A percentile compares a stretch with the other conserved stretches of the same genome.
phyloP scores from a whole-genome alignment of 2,888 invertebrate genomes.

The Luperina testacea region DNA sequence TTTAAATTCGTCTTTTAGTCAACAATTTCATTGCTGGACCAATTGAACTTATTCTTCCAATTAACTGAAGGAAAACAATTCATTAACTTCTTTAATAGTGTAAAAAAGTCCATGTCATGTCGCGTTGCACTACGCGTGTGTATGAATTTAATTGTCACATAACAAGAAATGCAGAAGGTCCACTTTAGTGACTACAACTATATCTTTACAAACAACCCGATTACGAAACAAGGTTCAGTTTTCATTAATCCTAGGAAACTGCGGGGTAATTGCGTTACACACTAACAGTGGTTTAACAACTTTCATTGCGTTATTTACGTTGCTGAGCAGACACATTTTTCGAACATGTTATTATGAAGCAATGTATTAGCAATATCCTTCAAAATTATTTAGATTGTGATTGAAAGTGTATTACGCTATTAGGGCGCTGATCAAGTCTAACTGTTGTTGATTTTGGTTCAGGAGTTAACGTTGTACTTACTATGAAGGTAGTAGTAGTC shows the following conservation, averaged over 20 bases:
- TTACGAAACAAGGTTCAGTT: neutral
- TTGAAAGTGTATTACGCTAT: neutral
- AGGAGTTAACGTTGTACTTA: neutral
- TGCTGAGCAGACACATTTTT: neutral
- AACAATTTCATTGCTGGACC: slow-evolving; percentile 29
- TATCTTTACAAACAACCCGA: neutral
- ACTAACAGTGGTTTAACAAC: neutral
- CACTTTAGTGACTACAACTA: neutral
- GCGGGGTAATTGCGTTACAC: neutral
- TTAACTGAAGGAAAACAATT: slow-evolving; percentile 39
- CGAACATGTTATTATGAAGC: neutral
- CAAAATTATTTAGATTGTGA: neutral
- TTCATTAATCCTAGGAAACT: neutral
- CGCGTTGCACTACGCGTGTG: slow-evolving; percentile 10
- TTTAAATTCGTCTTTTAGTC: slow-evolving; percentile 26
- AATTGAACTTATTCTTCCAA: slow-evolving; percentile 37
- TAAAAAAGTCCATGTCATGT: slow-evolving; percentile 43
- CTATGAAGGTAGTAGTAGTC: neutral
- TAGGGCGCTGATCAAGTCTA: neutral
- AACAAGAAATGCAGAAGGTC: slow-evolving; percentile 33
- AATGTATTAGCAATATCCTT: neutral
- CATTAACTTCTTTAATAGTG: slow-evolving; percentile 24
- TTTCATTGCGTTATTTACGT: neutral
- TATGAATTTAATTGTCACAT: neutral
- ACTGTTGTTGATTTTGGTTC: neutral